Evolutionary conservation across 2,888 invertebrate genomes (phyloP), one percentile per base, ranked within the genome.

Genomic region (Lasioglossum figueresi): DNA sequence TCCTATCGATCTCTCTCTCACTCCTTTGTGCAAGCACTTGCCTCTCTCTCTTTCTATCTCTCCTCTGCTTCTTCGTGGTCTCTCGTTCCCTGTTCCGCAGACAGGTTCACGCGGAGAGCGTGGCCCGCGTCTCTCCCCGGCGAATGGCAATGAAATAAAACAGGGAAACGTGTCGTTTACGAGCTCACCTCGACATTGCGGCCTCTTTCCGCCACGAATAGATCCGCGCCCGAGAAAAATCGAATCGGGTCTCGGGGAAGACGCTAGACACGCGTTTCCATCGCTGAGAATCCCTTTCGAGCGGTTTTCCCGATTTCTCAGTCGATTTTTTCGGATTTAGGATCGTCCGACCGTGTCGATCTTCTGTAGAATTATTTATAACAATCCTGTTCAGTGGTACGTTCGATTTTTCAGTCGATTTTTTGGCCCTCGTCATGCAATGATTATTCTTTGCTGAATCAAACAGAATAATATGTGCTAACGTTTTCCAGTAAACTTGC

Each of bases 1-100:
- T 84, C 83, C 84, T 86, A 88, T 90, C 88, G 88, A 86, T 88
- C 83, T 89, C 84, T 85, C 88, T 82, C 78, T 45, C 45, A 76
- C 80, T 80, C 80, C 66, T 63, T n/a, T 43, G 78, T 70, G 84
- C 87, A 78, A 82, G 87, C 82, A 83, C 82, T 27, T 6, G 43
- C 14, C 63, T 63, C 63, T 63, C 31, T 63, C 31, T 63, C 34
- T 16, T 66, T 34, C 66, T 66, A 16, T 16, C 63, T 16, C 63
- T 31, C 31, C 16, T 31, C 23, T 2, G 52, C 52, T 52, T 31
- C 31, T 66, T 31, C 31, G 16, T 14, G 8, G 16, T 66, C 16
- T 66, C 34, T 66, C 66, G 66, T 66, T 34, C 66, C 48, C 34
- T 43, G 79, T 81, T 63, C 77, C 66, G 37, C 70, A 74, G 76